Conservation (phyloP, 1,140 invertebrate species). For the Oryctes rhinoceros region DNA sequence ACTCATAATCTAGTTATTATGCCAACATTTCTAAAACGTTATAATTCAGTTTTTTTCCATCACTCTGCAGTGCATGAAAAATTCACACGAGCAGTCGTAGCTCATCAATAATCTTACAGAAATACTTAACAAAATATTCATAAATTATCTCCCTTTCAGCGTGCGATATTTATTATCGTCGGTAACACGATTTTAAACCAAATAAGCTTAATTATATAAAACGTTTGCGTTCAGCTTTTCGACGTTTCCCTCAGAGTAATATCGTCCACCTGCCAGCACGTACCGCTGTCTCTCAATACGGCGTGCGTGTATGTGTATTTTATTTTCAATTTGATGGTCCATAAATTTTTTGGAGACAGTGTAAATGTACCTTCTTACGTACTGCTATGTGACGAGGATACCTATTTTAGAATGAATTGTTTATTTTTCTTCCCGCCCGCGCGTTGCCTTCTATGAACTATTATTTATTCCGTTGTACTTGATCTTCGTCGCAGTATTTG, state of each 20-base stretch:
- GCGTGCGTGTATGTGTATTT: neutral
- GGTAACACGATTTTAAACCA: neutral
- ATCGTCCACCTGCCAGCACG: neutral
- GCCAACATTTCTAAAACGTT: too few species aligned
- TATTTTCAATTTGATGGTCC: constrained; percentile 10
- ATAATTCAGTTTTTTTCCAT: neutral
- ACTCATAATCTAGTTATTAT: too few species aligned
- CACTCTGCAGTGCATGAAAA: neutral
- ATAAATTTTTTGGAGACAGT: constrained; percentile 15
- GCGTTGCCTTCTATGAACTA: neutral
- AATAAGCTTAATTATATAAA: neutral
- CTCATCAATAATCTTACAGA: neutral
- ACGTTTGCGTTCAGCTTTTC: neutral
- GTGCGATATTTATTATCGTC: neutral
- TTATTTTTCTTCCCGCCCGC: neutral
- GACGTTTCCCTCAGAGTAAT: neutral
- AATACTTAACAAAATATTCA: neutral
- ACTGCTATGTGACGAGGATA: constrained; percentile 1
- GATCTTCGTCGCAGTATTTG: too few species aligned
- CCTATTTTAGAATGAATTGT: neutral
- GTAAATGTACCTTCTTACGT: neutral
- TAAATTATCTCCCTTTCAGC: neutral
- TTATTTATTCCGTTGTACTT: neutral
- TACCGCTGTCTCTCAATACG: neutral
- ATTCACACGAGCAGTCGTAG: neutral